phyloP scores from a whole-genome alignment of 2,888 invertebrate species.

The Pristionchus mayeri region DNA sequence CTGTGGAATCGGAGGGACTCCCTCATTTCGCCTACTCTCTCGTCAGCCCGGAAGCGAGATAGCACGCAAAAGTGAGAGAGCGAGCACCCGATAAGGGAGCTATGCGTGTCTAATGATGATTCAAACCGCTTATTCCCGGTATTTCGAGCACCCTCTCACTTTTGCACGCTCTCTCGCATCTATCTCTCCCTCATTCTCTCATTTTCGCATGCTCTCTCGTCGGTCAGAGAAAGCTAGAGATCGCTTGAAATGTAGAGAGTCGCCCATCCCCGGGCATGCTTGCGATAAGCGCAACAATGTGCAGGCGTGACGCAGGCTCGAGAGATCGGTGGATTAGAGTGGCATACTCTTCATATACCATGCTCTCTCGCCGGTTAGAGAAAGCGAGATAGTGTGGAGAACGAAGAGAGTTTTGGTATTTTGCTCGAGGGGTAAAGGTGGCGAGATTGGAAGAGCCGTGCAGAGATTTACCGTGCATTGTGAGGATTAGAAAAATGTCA shows the following conservation, averaged over 20 bases:
- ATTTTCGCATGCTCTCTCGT: neutral
- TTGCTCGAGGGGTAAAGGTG: no score
- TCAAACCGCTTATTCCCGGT: constrained; percentile 6
- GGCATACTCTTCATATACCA: neutral
- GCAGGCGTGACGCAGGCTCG: no score
- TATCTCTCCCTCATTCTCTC: neutral
- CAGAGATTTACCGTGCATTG: no score
- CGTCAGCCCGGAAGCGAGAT: neutral
- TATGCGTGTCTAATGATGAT: constrained; percentile 36
- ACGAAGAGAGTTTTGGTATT: no score
- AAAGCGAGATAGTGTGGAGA: no score
- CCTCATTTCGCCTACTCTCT: neutral
- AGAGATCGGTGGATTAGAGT: no score
- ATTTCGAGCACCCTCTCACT: neutral
- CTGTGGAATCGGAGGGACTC: no score
- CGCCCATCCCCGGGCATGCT: no score
- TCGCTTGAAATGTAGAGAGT: neutral
- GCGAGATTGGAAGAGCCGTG: no score
- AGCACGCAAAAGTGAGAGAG: neutral
- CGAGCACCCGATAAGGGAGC: neutral
- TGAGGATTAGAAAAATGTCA: no score
- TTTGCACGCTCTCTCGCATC: neutral
- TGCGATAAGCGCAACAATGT: no score
- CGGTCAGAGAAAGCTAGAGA: neutral
- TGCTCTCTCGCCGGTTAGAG: neutral